Conservation (phyloP, 2,797 vertebrate genomes). For the Alosa sapidissima region DNA sequence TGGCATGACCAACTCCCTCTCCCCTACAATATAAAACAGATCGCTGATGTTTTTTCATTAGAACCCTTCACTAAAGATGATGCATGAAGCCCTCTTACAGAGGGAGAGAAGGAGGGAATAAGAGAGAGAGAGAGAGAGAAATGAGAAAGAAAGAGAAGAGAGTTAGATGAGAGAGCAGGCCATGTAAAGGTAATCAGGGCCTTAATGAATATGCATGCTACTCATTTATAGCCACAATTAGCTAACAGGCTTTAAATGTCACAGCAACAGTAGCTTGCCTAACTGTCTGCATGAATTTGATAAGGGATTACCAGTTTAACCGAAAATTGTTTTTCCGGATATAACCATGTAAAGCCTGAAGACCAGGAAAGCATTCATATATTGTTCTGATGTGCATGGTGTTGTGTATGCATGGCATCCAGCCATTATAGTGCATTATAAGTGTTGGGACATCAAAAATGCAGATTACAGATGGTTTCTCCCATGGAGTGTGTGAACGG, state of each 20-base stretch:
- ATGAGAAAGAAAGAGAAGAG: neutral
- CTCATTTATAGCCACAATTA: constrained; percentile 52
- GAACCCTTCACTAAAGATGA: neutral
- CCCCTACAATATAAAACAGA: constrained; percentile 37
- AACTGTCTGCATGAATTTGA: constrained; percentile 34
- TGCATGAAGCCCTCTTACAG: neutral
- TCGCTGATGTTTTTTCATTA: neutral
- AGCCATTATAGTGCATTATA: neutral
- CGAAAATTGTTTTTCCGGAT: neutral
- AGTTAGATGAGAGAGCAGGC: neutral
- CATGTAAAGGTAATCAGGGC: neutral
- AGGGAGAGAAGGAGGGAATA: neutral
- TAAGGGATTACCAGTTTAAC: constrained; percentile 39
- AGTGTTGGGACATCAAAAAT: neutral
- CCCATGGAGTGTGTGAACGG: neutral
- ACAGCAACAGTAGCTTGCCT: constrained; percentile 54
- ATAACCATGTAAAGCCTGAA: neutral
- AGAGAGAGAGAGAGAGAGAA: neutral
- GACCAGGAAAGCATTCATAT: neutral
- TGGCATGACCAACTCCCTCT: too few relatives aligned
- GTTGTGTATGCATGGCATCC: neutral
- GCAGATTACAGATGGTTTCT: neutral
- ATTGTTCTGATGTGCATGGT: neutral
- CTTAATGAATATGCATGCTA: constrained; percentile 62
- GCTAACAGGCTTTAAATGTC: constrained; percentile 54